phyloP scores from a whole-genome alignment of 2,797 vertebrate genomes.

The Nannoperca australis region DNA sequence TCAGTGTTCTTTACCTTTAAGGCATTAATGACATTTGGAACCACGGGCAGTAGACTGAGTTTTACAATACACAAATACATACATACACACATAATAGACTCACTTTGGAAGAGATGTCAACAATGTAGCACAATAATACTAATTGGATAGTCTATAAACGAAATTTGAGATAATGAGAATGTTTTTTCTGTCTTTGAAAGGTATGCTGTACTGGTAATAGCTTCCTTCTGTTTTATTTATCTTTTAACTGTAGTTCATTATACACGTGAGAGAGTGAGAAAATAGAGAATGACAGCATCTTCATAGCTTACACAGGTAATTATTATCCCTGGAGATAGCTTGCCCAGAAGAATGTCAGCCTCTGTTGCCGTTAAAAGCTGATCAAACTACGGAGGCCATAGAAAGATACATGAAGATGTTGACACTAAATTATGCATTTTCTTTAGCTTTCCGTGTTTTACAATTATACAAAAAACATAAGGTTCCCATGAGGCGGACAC shows the following conservation, averaged over 20 bases:
- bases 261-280: conserved; percentile 36
- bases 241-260: conserved; percentile 74
- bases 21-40: conserved; percentile 38
- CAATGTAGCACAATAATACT: conserved; percentile 54
- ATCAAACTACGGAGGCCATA: neutral
- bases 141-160: conserved; percentile 76
- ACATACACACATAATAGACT: conserved; percentile 43
- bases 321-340: conserved; percentile 47
- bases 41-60: neutral
- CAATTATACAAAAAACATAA: neutral
- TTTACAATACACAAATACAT: conserved; percentile 44
- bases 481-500: neutral
- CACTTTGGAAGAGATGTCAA: conserved; percentile 57
- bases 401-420: neutral
- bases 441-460: neutral
- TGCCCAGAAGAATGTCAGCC: conserved; percentile 25
- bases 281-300: conserved; percentile 51
- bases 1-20: conserved; percentile 17
- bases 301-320: conserved; percentile 52
- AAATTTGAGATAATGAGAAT: conserved; percentile 72
- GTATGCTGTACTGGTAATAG: conserved; percentile 77
- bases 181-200: conserved; percentile 67
- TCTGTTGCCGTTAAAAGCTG: conserved; percentile 23
- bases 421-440: neutral
- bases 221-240: conserved; percentile 75